Evolutionary conservation across 2,113 vertebrate genomes (phyloP).

Genomic region (Colinus virginianus): DNA sequence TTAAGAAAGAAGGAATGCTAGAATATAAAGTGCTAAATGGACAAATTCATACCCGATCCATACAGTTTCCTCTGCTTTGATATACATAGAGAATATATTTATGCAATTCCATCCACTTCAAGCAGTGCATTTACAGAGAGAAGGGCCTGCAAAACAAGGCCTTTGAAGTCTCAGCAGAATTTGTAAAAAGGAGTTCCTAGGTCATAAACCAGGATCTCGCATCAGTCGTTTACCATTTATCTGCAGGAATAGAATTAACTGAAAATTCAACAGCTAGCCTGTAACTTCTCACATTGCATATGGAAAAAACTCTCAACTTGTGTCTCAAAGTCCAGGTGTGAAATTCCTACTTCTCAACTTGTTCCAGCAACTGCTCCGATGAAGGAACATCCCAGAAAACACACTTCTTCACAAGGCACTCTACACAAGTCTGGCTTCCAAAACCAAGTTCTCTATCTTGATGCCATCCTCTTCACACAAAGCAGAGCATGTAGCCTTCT

Average conservation of each 20-base stretch:
- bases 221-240: slow-evolving; percentile 11
- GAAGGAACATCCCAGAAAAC: slow-evolving; percentile 32
- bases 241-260: neutral
- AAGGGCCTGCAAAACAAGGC: neutral
- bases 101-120: neutral
- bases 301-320: slow-evolving; percentile 48
- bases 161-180: neutral
- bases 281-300: neutral
- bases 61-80: neutral
- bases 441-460: neutral
- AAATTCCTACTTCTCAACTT: slow-evolving; percentile 45
- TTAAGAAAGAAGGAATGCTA: slow-evolving; percentile 20
- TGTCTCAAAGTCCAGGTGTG: slow-evolving; percentile 30
- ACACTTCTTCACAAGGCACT: slow-evolving; percentile 2
- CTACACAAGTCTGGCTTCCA: neutral
- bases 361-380: slow-evolving; percentile 32
- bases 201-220: slow-evolving; percentile 7
- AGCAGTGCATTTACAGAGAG: neutral
- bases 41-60: neutral
- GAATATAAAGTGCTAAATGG: neutral
- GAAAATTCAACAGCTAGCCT: slow-evolving; percentile 39
- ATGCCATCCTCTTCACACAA: neutral
- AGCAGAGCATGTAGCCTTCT: neutral
- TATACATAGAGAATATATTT: neutral
- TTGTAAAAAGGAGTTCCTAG: neutral